Base-by-base conservation (phyloP, 2,888 invertebrate species). In the Cephus pulcher region DNA sequence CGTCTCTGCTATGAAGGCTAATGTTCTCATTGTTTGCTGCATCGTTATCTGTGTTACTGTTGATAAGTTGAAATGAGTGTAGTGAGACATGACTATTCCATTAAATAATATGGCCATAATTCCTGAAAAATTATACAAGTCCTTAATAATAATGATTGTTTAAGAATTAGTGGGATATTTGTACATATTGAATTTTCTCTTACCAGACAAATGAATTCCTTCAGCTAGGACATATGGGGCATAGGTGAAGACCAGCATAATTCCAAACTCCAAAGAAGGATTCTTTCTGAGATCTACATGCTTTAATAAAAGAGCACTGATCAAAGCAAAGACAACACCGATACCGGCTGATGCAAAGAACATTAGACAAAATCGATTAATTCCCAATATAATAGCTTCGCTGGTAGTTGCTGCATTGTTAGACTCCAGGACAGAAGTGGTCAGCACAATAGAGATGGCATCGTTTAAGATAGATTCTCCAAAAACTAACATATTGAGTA, bases 101-200 rank as follows among this genome's bases (percentile, higher is more conserved):
- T 98, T 98, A 91, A 99, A 99, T 85, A 99, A 92, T 88, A 99
- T 99, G 11, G 99, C 99, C 99, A 99, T 99, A 80, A 99, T 99
- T 81, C 99, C 98, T 95, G 93, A 86, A 92, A 94, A 82, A 82
- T 40, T 11, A 23, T 6, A 32, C 3, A 71, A 71, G 6, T 23
- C 4, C 12, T 15, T 71, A 3, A 2, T 71, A 9, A 15, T 56
- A 56, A 9, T 6, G 0, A 23, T 9, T 56, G 6, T 56, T 56
- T 56, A 56, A 56, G 2, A 23, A 9, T 23, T 23, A 56, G 23
- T 56, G 56, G 23, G 9, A 23, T 56, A 23, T 23, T 23, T 23
- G 23, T 23, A 56, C 2, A 56, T 23, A 56, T 23, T 56, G 9
- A 56, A 56, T 56, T 56, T 1, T 56, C 34, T 82, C 85, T 90